Evolutionary conservation across 1,140 invertebrate species (phyloP), one percentile per base, ranked within the genome.

Genomic region (Leptinotarsa lineolata): DNA sequence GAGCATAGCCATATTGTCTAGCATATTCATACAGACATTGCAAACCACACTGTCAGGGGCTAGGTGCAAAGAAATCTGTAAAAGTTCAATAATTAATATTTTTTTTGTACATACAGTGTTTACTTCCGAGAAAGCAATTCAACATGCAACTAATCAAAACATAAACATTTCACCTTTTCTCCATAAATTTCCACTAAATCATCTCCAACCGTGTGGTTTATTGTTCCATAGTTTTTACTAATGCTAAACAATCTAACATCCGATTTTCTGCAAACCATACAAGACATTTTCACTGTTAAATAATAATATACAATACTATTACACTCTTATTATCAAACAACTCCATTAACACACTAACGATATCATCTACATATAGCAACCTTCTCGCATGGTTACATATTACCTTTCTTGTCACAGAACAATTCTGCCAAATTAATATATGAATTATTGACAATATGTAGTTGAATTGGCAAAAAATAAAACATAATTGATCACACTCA

Each of bases 11-110:
- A 60, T 59, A 39, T 60, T 70, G 13, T 61, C 68, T 15, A 70
- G 20, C 46, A 59, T 70, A 24, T 60, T 60, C 59, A 60, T 70
- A 15, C 68, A 70, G 16, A 30, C 20, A 46, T 68, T 68, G 44
- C 66, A 68, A 16, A 68, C 66, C 6, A 21, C 20, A 63, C 61
- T 63, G 13, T 63, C 61, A 5, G 61, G 61, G 13, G 16, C 20
- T 30, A 63, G 16, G 20, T 63, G 61, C 4, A 63, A 21, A 30
- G 61, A 20, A 13, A 63, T 20, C 61, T 63, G 24, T 20, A 24
- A 63, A 20, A 16, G 15, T 16, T 18, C 48, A 54, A 3, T 18
- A 54, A 15, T 16, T 54, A 2, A 18, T 39, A 2, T 11, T 8
- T 8, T 39, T 39, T 39, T 11, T 39, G 30, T 39, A 39, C 30